These are phyloP conservation scores for Sebastes cheni DNA, from an alignment of 2,797 vertebrate genomes.

Conservation along the genomic window DNA sequence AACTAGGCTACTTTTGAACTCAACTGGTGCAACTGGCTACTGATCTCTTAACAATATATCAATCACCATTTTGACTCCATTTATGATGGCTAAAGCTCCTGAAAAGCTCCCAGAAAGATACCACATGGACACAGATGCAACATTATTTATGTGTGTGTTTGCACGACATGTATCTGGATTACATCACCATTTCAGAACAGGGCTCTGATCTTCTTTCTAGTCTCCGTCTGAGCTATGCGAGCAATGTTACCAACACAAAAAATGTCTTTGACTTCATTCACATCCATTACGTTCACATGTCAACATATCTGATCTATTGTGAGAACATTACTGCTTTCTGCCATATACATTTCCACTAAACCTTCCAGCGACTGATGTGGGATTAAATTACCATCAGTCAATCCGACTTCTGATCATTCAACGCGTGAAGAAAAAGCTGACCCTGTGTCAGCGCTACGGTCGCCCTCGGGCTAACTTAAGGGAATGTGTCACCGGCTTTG, in stretches of 20 bases:
- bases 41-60: background rate
- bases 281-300: conserved; percentile 51
- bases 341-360: conserved; percentile 65
- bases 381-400: conserved; percentile 71
- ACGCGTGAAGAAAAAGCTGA: conserved; percentile 45
- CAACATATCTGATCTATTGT: conserved; percentile 62
- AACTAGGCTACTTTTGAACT: background rate
- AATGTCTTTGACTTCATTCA: conserved; percentile 13
- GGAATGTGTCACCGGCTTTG: conserved; percentile 66
- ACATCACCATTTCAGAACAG: conserved; percentile 24
- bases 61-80: background rate
- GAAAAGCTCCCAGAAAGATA: background rate
- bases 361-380: conserved; percentile 53
- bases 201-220: conserved; percentile 18
- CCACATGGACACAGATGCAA: background rate
- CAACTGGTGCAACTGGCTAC: background rate
- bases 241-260: background rate
- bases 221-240: conserved; percentile 22
- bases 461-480: conserved; percentile 57
- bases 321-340: conserved; percentile 58
- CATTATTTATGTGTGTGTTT: background rate
- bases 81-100: background rate
- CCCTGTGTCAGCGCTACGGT: conserved; percentile 35
- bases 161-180: conserved; percentile 17
- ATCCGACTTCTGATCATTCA: conserved; percentile 64